Evolutionary conservation across 2,113 vertebrate species (phyloP).

Genomic region (Rhinopomastus cyanomelas): DNA sequence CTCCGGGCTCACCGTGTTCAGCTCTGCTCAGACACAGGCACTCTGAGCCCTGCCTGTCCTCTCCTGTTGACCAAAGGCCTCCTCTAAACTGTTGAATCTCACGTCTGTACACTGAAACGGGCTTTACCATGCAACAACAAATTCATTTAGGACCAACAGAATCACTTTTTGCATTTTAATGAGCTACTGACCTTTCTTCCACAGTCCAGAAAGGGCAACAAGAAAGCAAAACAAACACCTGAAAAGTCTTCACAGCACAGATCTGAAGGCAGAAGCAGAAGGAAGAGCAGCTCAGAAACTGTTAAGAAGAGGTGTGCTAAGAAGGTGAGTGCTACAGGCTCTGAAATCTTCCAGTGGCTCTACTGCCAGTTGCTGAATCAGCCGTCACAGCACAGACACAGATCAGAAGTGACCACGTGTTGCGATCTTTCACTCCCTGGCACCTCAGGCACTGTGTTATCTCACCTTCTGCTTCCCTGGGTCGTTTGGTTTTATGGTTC

Average conservation of each 20-base stretch:
- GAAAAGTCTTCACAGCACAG: not conserved
- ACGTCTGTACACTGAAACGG: not conserved
- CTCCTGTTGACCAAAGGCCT: not conserved
- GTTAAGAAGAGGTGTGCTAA: constrained; percentile 7
- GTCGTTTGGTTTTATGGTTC: not conserved
- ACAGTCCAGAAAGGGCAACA: constrained; percentile 28
- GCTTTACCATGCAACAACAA: not conserved
- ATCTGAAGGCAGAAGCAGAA: not conserved
- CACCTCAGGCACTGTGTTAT: not conserved
- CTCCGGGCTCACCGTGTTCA: not conserved
- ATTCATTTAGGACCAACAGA: not conserved
- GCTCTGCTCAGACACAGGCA: not conserved
- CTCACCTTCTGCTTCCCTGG: not conserved
- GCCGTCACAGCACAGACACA: fast-evolving
- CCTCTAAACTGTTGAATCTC: not conserved
- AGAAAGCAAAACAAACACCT: not conserved
- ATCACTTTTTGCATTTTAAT: not conserved
- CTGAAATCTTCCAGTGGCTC: not conserved
- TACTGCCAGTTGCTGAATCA: not conserved
- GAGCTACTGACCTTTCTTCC: not conserved
- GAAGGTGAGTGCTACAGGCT: constrained; percentile 23
- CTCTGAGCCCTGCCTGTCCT: not conserved
- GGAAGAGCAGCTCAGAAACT: not conserved
- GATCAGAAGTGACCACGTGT: not conserved
- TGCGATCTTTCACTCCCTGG: fast-evolving